Evolutionary conservation across 2,888 invertebrate genomes (phyloP).

Genomic region (Machimus atricapillus): DNA sequence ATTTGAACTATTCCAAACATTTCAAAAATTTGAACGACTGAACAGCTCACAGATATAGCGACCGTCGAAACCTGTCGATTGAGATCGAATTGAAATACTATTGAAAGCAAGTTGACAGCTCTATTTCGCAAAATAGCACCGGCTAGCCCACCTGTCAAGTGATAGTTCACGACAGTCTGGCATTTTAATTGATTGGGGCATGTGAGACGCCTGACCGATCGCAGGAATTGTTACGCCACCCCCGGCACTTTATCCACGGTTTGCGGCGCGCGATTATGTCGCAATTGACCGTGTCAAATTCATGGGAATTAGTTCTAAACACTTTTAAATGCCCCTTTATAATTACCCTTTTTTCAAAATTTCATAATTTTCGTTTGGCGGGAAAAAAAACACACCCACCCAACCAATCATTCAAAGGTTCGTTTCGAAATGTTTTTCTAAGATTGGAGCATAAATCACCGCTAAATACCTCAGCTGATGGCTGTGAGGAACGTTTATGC

Average conservation of each 20-base stretch:
- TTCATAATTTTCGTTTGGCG: background rate
- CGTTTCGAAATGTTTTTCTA: background rate
- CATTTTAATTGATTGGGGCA: background rate
- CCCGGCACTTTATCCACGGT: background rate
- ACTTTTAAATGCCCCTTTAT: background rate
- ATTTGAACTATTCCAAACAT: background rate
- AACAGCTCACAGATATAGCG: background rate
- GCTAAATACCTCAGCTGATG: background rate
- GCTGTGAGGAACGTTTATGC: constrained; percentile 5
- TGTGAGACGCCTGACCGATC: background rate
- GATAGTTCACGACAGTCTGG: background rate
- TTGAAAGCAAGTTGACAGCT: background rate
- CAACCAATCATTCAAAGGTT: background rate
- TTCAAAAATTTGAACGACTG: background rate
- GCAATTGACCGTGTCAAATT: background rate
- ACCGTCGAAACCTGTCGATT: background rate
- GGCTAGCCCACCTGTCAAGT: background rate
- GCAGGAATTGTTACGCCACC: background rate
- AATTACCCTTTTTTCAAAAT: background rate
- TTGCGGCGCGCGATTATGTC: background rate
- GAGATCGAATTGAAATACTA: background rate
- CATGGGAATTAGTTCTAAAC: background rate
- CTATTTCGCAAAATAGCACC: background rate
- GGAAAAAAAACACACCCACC: background rate
- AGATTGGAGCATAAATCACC: background rate